phyloP scores from a whole-genome alignment of 2,113 vertebrate genomes.

The Condylura cristata region DNA sequence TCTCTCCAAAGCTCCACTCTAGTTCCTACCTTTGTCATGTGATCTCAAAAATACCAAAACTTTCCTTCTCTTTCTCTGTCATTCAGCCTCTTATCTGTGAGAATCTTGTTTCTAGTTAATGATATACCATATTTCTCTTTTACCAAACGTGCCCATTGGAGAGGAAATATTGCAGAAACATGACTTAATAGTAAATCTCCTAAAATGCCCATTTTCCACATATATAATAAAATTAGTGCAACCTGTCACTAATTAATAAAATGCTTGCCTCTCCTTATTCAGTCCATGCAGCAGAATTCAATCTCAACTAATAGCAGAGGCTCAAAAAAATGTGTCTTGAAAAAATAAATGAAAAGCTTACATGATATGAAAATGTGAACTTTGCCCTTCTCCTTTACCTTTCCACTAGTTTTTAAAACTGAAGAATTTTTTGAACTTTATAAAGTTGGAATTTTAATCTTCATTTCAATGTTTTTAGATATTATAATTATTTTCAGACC shows the following conservation, averaged over 20 bases:
- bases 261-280: neutral
- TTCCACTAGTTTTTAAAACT: neutral
- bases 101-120: neutral
- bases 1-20: neutral
- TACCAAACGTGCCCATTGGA: neutral
- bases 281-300: neutral
- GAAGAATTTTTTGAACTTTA: neutral
- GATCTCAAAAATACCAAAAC: neutral
- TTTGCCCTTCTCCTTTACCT: neutral
- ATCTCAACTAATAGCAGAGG: neutral
- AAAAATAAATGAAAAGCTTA: neutral
- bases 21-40: neutral
- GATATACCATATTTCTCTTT: neutral
- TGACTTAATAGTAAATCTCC: neutral
- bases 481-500: neutral
- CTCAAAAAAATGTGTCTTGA: neutral
- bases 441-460: neutral
- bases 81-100: neutral
- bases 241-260: neutral
- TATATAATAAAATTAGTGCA: neutral
- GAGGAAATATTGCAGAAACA: neutral
- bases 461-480: neutral
- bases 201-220: neutral
- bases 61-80: neutral
- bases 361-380: neutral